A percentile compares a stretch with the other conserved stretches of the same genome.
These are phyloP conservation scores for Coturnix japonica DNA, from an alignment of 2,113 vertebrate species.

Conservation along the genomic window DNA sequence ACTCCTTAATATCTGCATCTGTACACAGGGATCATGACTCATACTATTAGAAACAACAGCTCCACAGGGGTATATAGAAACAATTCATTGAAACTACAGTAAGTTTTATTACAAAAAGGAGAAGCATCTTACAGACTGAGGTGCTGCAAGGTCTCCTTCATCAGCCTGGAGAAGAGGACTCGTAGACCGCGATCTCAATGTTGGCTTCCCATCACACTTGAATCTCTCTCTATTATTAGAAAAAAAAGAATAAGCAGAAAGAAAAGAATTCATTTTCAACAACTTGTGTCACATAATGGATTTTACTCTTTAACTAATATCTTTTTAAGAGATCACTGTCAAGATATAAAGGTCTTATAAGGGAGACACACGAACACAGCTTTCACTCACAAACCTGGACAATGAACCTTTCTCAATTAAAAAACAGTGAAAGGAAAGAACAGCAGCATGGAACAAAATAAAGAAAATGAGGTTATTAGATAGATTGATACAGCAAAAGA, in stretches of 20 bases:
- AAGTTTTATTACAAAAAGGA: slow-evolving; percentile 9
- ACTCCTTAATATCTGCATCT: background rate
- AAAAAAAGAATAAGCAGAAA: slow-evolving; percentile 47
- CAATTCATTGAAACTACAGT: background rate
- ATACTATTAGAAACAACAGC: background rate
- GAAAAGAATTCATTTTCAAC: slow-evolving; percentile 20
- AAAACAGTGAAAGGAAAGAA: background rate
- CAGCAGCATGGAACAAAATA: background rate
- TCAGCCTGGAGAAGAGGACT: slow-evolving; percentile 69
- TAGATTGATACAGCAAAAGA: background rate
- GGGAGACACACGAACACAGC: background rate
- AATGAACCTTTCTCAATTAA: background rate
- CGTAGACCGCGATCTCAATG: slow-evolving; percentile 22
- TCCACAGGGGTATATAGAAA: background rate
- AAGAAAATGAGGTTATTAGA: background rate
- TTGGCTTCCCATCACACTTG: slow-evolving; percentile 68
- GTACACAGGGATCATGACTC: background rate
- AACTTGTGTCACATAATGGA: background rate
- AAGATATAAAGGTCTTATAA: background rate
- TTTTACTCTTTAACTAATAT: background rate
- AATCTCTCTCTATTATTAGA: slow-evolving; percentile 60
- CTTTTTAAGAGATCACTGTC: background rate
- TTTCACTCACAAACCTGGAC: background rate
- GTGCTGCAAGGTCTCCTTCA: slow-evolving; percentile 48
- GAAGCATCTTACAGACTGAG: slow-evolving; percentile 73